These are phyloP conservation scores for Petaurus breviceps DNA, from an alignment of 2,113 vertebrate species.

Conservation along the genomic window DNA sequence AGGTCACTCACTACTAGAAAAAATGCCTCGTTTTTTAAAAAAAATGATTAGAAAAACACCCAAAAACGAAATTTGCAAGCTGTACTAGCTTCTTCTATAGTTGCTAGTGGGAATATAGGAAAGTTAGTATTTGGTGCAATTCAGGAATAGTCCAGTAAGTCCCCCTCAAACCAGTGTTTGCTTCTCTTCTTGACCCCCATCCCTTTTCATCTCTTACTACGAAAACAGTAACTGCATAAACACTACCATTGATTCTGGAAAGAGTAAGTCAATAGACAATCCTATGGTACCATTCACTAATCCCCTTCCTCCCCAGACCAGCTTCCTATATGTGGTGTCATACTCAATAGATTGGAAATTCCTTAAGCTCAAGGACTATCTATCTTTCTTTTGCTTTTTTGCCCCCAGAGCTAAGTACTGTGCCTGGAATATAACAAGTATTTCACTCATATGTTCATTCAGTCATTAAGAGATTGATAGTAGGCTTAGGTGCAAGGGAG, in stretches of 20 bases:
- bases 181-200: not conserved
- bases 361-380: not conserved
- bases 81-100: not conserved
- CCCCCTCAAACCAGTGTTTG: not conserved
- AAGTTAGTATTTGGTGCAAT: not conserved
- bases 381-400: not conserved
- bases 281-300: not conserved
- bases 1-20: not conserved
- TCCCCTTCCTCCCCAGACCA: not conserved
- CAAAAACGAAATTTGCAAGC: not conserved
- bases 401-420: not conserved
- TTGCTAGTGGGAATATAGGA: not conserved
- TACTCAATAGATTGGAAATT: not conserved
- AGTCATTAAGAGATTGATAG: not conserved
- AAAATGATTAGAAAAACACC: not conserved
- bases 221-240: not conserved
- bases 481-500: conserved; percentile 12
- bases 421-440: not conserved
- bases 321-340: not conserved
- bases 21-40: not conserved
- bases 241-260: not conserved
- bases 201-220: not conserved
- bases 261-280: not conserved
- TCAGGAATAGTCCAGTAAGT: not conserved
- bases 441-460: not conserved